phyloP scores from a whole-genome alignment of 1,140 invertebrate genomes.

The Rhopalosiphum maidis region DNA sequence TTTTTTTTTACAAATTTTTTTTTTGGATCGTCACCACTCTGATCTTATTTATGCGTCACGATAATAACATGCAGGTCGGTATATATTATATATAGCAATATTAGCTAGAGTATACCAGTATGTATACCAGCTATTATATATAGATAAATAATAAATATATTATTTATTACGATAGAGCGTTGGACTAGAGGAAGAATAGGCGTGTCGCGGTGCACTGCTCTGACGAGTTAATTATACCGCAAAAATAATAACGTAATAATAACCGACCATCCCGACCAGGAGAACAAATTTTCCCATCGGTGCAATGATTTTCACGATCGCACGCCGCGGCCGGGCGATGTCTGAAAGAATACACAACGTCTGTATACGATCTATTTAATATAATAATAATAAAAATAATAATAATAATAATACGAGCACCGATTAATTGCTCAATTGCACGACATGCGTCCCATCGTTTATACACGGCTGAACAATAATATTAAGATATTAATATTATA shows the following conservation, averaged over 20 bases:
- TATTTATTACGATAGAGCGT: neutral
- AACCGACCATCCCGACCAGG: neutral
- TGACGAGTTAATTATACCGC: constrained; percentile 13
- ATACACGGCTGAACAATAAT: neutral
- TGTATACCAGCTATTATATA: neutral
- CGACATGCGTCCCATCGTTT: neutral
- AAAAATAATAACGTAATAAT: neutral
- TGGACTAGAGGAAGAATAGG: neutral
- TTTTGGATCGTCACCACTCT: neutral
- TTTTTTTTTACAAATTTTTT: no score
- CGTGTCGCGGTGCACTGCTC: neutral
- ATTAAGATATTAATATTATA: neutral
- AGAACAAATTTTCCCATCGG: neutral
- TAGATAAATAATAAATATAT: neutral
- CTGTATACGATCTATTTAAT: neutral
- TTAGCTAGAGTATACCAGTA: neutral
- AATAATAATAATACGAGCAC: neutral
- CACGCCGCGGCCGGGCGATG: neutral
- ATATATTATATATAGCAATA: neutral
- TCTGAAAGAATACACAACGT: neutral
- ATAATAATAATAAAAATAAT: neutral
- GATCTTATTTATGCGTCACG: neutral
- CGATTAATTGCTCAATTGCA: neutral
- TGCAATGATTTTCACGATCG: neutral
- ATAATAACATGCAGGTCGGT: neutral